These are phyloP conservation scores for Vulpes lagopus DNA, from an alignment of 2,113 vertebrate genomes.

Conservation along the genomic window DNA sequence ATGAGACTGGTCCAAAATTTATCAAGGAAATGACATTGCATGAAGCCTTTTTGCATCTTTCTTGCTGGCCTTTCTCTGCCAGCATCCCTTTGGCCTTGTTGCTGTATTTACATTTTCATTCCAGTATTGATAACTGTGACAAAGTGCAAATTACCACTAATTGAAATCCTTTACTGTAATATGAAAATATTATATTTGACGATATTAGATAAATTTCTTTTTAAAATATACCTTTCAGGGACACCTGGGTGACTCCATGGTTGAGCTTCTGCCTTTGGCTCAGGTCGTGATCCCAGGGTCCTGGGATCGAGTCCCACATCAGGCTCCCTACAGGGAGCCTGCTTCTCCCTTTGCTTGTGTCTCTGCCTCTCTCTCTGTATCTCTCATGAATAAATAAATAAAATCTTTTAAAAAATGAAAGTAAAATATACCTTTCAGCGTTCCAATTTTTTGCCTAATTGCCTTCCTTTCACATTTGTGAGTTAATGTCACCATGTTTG, in stretches of 20 bases:
- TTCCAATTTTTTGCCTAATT: not conserved
- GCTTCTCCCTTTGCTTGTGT: too few relatives aligned
- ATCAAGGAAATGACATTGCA: not conserved
- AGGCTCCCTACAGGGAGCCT: too few relatives aligned
- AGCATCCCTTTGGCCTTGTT: not conserved
- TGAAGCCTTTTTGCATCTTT: not conserved
- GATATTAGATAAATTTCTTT: not conserved
- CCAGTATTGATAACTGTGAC: not conserved
- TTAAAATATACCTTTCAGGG: not conserved
- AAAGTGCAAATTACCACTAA: not conserved
- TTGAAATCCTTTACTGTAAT: not conserved
- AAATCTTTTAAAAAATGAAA: too few relatives aligned
- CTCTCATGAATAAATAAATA: too few relatives aligned
- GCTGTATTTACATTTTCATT: not conserved
- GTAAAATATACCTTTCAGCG: not conserved
- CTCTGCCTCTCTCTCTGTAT: too few relatives aligned
- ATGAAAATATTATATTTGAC: not conserved
- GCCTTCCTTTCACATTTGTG: not conserved
- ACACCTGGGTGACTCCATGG: too few relatives aligned
- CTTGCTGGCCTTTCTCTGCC: not conserved
- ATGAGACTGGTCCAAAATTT: not conserved
- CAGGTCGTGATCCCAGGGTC: too few relatives aligned
- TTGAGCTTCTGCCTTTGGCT: too few relatives aligned
- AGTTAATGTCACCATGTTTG: not conserved
- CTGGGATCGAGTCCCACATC: too few relatives aligned